Evolutionary conservation across 2,113 vertebrate genomes (phyloP).

Genomic region (Puntigrus tetrazona): DNA sequence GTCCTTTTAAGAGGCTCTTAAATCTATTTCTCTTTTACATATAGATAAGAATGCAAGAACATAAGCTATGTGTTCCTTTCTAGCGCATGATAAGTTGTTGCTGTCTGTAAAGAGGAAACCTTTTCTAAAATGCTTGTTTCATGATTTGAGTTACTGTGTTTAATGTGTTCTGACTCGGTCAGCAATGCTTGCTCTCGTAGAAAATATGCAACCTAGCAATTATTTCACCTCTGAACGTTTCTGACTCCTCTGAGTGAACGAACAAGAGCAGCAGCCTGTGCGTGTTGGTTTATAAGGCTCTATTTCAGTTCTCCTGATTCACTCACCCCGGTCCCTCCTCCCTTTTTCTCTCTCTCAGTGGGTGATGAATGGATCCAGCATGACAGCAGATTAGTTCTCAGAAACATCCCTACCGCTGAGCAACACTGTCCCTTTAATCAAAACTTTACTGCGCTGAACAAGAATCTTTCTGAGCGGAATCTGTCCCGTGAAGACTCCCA

Average conservation of each 20-base stretch:
- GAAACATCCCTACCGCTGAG: conserved; percentile 29
- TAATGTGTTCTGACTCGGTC: conserved; percentile 12
- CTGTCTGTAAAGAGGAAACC: neutral
- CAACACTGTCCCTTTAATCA: neutral
- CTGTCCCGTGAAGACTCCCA: neutral
- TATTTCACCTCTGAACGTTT: neutral
- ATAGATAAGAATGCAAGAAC: conserved; percentile 51
- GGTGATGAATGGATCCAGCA: conserved; percentile 28
- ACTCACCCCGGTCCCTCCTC: conserved; percentile 27
- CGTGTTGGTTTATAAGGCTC: neutral
- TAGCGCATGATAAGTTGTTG: neutral
- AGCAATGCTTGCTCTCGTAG: neutral
- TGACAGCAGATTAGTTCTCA: conserved; percentile 35
- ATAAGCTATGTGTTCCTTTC: neutral
- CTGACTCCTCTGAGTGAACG: neutral
- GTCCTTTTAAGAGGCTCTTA: neutral
- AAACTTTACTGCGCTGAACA: neutral
- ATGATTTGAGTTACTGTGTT: conserved; percentile 11
- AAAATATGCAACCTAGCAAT: conserved; percentile 6
- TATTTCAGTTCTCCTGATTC: conserved; percentile 12
- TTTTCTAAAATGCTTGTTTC: neutral
- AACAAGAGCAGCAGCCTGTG: neutral
- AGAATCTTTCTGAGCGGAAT: neutral
- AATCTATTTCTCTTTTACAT: neutral
- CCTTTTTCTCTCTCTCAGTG: conserved; percentile 27